Percentiles rank a stretch among this genome's conserved stretches.
These are phyloP conservation scores for Amphipyra tragopoginis DNA, from an alignment of 2,888 invertebrate species.

Conservation along the genomic window DNA sequence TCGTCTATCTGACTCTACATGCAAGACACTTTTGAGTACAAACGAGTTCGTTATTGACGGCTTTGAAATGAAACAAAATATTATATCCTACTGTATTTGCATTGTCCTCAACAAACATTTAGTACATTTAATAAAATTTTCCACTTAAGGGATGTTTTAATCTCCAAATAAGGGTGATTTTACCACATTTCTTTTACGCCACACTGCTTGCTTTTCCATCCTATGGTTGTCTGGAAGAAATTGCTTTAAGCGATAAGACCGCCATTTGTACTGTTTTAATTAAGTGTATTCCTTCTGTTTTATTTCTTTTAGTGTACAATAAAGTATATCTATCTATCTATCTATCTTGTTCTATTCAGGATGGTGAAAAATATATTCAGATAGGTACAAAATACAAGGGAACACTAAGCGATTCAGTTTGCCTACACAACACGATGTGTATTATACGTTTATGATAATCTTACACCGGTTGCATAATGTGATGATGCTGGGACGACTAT, in stretches of 20 bases:
- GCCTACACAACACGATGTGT: constrained; percentile 62
- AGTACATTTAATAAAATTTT: constrained; percentile 22
- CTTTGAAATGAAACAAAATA: constrained; percentile 10
- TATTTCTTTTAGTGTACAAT: too few relatives aligned
- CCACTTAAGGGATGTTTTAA: constrained; percentile 20
- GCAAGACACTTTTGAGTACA: constrained; percentile 33
- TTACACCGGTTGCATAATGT: constrained; percentile 83
- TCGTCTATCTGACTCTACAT: constrained; percentile 50
- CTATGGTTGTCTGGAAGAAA: too few relatives aligned
- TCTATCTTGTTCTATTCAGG: too few relatives aligned
- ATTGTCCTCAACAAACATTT: constrained; percentile 30
- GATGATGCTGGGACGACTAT: constrained; percentile 76
- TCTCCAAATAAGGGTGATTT: constrained; percentile 17
- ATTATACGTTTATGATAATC: constrained; percentile 86
- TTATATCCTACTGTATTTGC: constrained; percentile 8
- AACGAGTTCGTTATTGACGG: constrained; percentile 24
- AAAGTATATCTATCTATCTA: too few relatives aligned
- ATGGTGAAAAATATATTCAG: too few relatives aligned
- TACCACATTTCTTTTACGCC: constrained; percentile 3
- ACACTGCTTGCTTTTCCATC: constrained; percentile 21
- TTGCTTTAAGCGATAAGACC: too few relatives aligned
- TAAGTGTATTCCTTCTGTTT: too few relatives aligned
- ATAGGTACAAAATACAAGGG: constrained; percentile 58
- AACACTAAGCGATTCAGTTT: constrained; percentile 60
- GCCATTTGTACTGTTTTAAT: too few relatives aligned